phyloP scores from a whole-genome alignment of 2,797 vertebrate species.

The Neomorphus geoffroyi region DNA sequence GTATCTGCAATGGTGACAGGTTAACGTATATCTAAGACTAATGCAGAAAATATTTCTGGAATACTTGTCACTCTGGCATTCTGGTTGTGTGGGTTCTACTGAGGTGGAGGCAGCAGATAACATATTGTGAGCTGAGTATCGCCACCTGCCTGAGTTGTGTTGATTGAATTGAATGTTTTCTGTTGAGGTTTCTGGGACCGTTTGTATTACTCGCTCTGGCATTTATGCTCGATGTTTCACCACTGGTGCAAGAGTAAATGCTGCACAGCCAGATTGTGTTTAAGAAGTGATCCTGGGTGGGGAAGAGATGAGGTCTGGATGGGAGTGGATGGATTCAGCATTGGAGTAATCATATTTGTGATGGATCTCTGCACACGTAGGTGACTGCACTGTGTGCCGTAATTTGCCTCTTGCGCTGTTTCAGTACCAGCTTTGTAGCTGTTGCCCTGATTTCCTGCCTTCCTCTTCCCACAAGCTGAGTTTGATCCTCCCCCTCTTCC shows the following conservation, averaged over 20 bases:
- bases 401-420: background rate
- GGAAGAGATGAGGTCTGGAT: background rate
- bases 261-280: background rate
- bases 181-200: constrained; percentile 2
- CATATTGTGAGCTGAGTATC: background rate
- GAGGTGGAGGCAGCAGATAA: constrained; percentile 21
- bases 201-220: background rate
- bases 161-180: background rate
- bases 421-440: background rate
- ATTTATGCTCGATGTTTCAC: background rate
- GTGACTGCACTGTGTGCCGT: fast-evolving
- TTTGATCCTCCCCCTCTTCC: background rate
- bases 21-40: background rate
- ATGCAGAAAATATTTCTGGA: constrained; percentile 48
- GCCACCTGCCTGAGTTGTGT: background rate
- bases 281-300: background rate
- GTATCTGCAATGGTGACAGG: constrained; percentile 28
- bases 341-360: background rate
- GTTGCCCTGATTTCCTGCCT: background rate
- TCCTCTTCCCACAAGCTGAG: background rate
- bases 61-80: background rate
- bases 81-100: constrained; percentile 23
- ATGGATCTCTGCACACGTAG: fast-evolving
- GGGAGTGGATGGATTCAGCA: background rate
- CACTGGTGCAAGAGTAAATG: fast-evolving